A percentile compares a stretch with the other conserved stretches of the same genome.
phyloP scores from a whole-genome alignment of 1,140 invertebrate species.

The Melipona quadrifasciata region DNA sequence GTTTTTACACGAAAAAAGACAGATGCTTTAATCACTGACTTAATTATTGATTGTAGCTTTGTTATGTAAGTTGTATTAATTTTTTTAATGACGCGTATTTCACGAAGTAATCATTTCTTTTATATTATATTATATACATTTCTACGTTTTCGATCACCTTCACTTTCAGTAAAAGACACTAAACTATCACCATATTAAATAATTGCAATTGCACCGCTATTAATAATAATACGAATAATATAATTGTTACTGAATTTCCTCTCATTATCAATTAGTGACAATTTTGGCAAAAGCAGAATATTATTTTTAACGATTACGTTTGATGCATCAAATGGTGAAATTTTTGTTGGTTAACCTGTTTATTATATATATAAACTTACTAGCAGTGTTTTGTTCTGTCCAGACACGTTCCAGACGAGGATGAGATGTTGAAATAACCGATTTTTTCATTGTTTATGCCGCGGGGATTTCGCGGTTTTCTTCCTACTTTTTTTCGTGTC shows the following conservation, averaged over 20 bases:
- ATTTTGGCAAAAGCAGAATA: not conserved
- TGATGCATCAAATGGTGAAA: not conserved
- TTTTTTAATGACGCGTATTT: not conserved
- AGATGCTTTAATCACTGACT: too few species aligned
- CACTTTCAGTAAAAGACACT: too few species aligned
- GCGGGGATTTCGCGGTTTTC: not conserved
- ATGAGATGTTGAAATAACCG: not conserved
- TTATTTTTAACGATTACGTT: not conserved
- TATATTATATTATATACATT: too few species aligned
- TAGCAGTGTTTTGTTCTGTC: conserved; percentile 4
- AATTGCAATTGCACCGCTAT: not conserved
- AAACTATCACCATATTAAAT: not conserved
- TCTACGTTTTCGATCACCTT: not conserved
- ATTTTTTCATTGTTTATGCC: not conserved
- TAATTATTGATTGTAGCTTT: not conserved
- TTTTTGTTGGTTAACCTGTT: conserved; percentile 28
- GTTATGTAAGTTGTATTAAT: not conserved
- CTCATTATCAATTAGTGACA: not conserved
- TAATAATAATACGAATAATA: not conserved
- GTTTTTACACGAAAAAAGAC: too few species aligned
- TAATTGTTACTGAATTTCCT: not conserved
- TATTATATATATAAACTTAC: not conserved
- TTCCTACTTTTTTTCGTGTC: too few species aligned
- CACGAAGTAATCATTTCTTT: not conserved
- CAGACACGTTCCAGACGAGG: not conserved